Base-by-base conservation (phyloP, 2,113 vertebrate species). In the Rhinopomastus cyanomelas region DNA sequence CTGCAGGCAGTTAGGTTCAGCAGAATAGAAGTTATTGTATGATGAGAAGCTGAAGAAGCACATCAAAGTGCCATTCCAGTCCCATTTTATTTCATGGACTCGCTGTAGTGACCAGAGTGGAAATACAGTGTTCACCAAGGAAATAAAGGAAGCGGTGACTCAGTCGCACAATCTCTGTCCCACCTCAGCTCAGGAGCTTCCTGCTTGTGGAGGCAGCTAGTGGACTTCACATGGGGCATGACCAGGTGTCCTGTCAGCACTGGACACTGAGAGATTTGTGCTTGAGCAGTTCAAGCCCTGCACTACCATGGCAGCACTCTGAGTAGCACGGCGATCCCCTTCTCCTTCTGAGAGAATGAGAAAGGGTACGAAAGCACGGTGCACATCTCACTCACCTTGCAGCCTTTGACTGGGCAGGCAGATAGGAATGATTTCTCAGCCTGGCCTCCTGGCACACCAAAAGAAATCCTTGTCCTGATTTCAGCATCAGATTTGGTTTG, bases 211-310 rank as follows among this genome's bases (percentile, higher is more conserved):
- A 74, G 51, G 26, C 87, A 78, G 32, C 16, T 74, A 36, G 27
- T 81, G 49, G 5, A 46, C 13, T 48, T 42, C 21, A 1, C 11
- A 7, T 3, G 15, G 46, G 39, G 51, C 27, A 76, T 39, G 26
- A 85, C 46, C 22, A 2, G 1, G 5, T 11, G 29, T 5, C 20
- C 17, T 14, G 11, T 17, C 34, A 83, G 51, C 55, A 44, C 25
- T 0, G 1, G 22, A 46, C 9, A 37, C 2, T 6, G 15, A 34
- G 21, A 36, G 8, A 44, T 30, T 57, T 21, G 8, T 30, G 27
- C 62, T 34, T 30, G 56, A 80, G 44, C 42, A 64, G 18, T 56
- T 65, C 30, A 56, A 68, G 79, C 6, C 15, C 29, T 2, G 1
- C 12, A 2, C 32, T 51, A 6, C 27, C 34, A 15, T 13, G 20